These are phyloP conservation scores for Drosophila hawaiiensis DNA, from an alignment of 2,888 invertebrate genomes.

Conservation along the genomic window DNA sequence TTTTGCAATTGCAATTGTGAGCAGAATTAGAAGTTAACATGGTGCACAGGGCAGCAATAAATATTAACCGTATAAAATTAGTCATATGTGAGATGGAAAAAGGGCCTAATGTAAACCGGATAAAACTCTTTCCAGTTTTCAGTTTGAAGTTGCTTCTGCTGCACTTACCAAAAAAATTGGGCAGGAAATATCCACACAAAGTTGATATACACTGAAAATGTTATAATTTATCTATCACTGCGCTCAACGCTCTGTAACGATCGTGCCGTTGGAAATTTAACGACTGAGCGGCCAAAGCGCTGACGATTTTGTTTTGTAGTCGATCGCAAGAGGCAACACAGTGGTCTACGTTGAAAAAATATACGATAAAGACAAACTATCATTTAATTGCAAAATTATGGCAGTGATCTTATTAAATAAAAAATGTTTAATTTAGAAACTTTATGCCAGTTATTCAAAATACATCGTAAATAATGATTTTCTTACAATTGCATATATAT, in stretches of 20 bases:
- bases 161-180: constrained; percentile 52
- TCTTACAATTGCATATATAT: neutral
- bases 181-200: constrained; percentile 37
- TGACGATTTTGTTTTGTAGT: constrained; percentile 52
- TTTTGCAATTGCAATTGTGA: constrained; percentile 36
- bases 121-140: constrained; percentile 27
- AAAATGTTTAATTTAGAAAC: neutral
- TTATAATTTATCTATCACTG: constrained; percentile 17
- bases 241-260: constrained; percentile 43
- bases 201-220: constrained; percentile 24
- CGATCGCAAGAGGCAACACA: constrained; percentile 51
- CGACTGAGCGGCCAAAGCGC: constrained; percentile 50
- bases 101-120: constrained; percentile 57
- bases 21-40: constrained; percentile 11
- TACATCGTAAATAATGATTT: neutral
- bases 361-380: neutral
- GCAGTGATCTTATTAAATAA: neutral
- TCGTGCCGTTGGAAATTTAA: constrained; percentile 49
- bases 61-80: neutral
- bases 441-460: neutral
- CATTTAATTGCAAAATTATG: neutral
- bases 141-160: constrained; percentile 3
- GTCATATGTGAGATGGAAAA: constrained; percentile 15
- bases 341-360: constrained; percentile 11
- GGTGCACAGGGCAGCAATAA: neutral